These are phyloP conservation scores for Chunga burmeisteri DNA, from an alignment of 2,113 vertebrate species.

Conservation along the genomic window DNA sequence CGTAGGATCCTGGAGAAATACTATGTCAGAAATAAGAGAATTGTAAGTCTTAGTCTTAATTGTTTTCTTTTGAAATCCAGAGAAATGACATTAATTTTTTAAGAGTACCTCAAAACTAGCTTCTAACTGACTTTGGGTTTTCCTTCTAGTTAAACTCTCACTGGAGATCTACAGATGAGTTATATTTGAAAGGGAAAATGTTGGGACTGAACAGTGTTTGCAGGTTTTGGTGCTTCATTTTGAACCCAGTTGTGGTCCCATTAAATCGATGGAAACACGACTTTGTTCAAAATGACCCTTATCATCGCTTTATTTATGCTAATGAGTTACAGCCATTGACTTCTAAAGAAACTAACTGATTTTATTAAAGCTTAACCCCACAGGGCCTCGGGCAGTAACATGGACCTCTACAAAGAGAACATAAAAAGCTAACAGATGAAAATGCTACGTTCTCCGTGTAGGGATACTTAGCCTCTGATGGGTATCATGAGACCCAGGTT, in stretches of 20 bases:
- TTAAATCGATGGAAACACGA: not conserved
- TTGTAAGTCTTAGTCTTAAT: not conserved
- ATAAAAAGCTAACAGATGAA: not conserved
- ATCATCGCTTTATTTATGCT: not conserved
- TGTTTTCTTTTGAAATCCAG: not conserved
- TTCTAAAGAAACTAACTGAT: not conserved
- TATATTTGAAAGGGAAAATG: not conserved
- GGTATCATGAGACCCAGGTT: not conserved
- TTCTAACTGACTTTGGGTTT: not conserved
- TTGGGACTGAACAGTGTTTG: not conserved
- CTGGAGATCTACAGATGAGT: not conserved
- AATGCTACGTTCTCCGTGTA: fast-evolving
- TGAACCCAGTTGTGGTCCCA: not conserved
- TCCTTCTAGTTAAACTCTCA: not conserved
- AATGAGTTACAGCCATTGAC: not conserved
- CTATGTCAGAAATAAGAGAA: not conserved
- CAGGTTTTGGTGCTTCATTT: not conserved
- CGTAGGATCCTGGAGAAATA: not conserved
- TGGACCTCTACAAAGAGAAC: not conserved
- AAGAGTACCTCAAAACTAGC: not conserved
- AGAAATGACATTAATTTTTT: not conserved
- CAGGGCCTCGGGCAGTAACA: not conserved
- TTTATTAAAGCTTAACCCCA: constrained; percentile 18
- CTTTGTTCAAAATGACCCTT: not conserved
- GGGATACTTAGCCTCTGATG: not conserved